These are phyloP conservation scores for Psilopsiagon aurifrons DNA, from an alignment of 2,113 vertebrate genomes.

Conservation along the genomic window DNA sequence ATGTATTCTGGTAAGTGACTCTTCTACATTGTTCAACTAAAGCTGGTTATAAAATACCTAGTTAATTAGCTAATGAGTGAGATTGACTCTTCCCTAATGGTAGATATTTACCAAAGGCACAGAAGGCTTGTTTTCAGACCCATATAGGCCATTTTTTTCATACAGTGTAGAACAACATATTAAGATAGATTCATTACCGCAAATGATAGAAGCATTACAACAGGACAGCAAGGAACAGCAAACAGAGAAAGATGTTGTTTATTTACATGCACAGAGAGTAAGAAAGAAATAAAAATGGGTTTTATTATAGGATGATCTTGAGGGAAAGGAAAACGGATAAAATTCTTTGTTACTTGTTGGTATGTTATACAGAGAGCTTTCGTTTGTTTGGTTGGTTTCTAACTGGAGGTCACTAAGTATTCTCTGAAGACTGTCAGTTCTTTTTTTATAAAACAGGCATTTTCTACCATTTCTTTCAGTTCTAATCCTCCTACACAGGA, in stretches of 20 bases:
- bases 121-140: background rate
- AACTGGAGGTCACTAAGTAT: background rate
- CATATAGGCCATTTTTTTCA: background rate
- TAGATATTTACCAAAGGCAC: background rate
- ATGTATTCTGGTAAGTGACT: background rate
- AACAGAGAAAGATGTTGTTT: background rate
- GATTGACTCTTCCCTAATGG: background rate
- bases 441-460: background rate
- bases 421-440: background rate
- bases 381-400: background rate
- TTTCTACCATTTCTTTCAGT: slow-evolving; percentile 1
- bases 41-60: background rate
- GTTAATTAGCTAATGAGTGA: background rate
- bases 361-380: background rate
- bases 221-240: background rate
- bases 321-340: background rate
- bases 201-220: background rate
- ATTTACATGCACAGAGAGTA: background rate
- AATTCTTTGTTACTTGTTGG: background rate
- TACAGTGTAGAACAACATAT: background rate
- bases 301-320: background rate
- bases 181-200: background rate
- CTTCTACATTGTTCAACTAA: background rate
- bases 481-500: background rate
- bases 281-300: background rate